phyloP scores from a whole-genome alignment of 2,797 vertebrate genomes.

The Uromys caudimaculatus region DNA sequence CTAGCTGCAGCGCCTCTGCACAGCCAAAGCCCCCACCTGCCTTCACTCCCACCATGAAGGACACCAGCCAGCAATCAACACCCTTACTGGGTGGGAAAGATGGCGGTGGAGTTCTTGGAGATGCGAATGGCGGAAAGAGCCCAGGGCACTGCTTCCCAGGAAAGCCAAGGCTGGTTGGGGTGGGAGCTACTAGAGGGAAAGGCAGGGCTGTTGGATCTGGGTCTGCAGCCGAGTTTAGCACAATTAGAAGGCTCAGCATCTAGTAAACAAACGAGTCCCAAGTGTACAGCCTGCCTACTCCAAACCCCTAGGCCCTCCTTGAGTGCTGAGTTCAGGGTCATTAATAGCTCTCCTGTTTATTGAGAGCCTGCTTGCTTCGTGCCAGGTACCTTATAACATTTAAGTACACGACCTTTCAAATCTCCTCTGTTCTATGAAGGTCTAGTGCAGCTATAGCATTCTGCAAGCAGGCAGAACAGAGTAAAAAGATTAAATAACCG shows the following conservation, averaged over 20 bases:
- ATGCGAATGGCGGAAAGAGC: neutral
- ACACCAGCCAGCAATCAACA: neutral
- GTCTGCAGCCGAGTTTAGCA: neutral
- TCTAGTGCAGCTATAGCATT: neutral
- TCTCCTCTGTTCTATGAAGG: neutral
- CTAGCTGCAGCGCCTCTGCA: fast-evolving
- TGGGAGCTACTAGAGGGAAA: neutral
- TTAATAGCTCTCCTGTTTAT: slow-evolving; percentile 32
- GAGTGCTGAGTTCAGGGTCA: neutral
- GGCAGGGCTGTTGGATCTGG: neutral
- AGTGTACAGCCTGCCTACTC: slow-evolving; percentile 28
- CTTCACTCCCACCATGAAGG: neutral
- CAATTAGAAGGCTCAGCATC: slow-evolving; percentile 52
- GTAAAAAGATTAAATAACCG: neutral
- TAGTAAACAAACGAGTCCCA: slow-evolving; percentile 63
- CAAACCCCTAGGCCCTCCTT: slow-evolving; percentile 34
- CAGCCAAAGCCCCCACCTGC: neutral
- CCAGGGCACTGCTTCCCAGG: neutral
- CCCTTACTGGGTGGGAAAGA: neutral
- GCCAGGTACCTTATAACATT: neutral
- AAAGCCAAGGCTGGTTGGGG: neutral
- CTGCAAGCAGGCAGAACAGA: slow-evolving; percentile 26
- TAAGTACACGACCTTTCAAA: neutral
- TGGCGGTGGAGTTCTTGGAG: neutral
- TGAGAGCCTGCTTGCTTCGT: neutral